Conservation (phyloP, 2,888 invertebrate species). For the Xestia rhomboidea region DNA sequence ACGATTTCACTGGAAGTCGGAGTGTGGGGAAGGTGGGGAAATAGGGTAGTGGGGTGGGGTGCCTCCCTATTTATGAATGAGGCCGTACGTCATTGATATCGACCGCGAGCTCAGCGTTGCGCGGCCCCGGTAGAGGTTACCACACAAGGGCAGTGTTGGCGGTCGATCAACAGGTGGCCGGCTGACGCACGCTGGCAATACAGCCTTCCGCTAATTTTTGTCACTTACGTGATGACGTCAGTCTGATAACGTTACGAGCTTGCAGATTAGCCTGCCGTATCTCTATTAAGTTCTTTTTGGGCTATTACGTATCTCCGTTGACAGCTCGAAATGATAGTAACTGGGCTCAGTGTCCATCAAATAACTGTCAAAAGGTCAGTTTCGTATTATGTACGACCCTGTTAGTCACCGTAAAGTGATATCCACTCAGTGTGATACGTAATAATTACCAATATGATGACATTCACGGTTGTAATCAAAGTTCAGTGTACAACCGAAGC, state of each 20-base stretch:
- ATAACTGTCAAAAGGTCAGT: too few species aligned
- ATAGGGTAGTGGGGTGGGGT: conserved; percentile 69
- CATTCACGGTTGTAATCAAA: too few species aligned
- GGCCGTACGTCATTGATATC: conserved; percentile 89
- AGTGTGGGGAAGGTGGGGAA: conserved; percentile 72
- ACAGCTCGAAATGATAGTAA: too few species aligned
- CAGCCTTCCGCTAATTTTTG: conserved; percentile 76
- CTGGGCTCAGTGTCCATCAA: too few species aligned
- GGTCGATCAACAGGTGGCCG: conserved; percentile 85
- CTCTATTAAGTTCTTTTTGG: conserved; percentile 21
- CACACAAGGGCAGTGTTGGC: conserved; percentile 84
- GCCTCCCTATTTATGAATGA: conserved; percentile 88
- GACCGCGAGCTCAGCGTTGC: conserved; percentile 75
- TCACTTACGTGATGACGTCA: conserved; percentile 80
- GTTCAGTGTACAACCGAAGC: too few species aligned
- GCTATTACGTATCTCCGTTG: too few species aligned
- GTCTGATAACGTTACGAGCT: conserved; percentile 46
- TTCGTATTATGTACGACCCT: too few species aligned
- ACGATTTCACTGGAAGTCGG: conserved; percentile 70
- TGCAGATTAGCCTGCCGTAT: conserved; percentile 26
- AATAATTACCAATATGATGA: too few species aligned
- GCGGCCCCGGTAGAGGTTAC: conserved; percentile 81
- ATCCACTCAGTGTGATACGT: too few species aligned
- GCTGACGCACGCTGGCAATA: conserved; percentile 80
- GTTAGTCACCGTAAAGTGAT: too few species aligned